Evolutionary conservation across 1,140 invertebrate species (phyloP).

Genomic region (Drosophila serrata): DNA sequence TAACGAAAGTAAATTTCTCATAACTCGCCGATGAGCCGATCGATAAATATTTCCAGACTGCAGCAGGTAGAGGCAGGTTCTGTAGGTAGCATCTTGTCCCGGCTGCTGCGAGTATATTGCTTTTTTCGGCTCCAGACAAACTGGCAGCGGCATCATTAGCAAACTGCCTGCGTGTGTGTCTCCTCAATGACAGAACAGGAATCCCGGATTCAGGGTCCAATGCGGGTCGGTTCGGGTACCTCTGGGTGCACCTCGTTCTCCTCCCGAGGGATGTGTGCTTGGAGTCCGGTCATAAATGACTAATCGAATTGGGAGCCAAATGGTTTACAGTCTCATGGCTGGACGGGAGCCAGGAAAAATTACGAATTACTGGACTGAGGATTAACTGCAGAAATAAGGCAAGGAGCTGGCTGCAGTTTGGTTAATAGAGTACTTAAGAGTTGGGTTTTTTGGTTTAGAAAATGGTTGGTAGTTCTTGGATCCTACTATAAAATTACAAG

Average conservation of each 20-base stretch:
- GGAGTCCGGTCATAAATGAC: conserved; percentile 52
- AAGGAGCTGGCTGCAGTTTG: background rate
- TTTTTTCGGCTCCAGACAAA: conserved; percentile 62
- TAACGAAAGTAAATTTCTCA: conserved; percentile 82
- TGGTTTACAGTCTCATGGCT: conserved; percentile 24
- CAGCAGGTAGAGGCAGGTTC: conserved; percentile 59
- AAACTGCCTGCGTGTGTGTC: conserved; percentile 50
- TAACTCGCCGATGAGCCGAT: conserved; percentile 67
- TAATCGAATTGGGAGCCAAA: conserved; percentile 69
- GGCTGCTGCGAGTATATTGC: conserved; percentile 36
- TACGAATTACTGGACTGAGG: conserved; percentile 1
- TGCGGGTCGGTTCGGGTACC: conserved; percentile 53
- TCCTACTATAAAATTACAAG: background rate
- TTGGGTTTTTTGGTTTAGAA: background rate
- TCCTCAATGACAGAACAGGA: conserved; percentile 59
- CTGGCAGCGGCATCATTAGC: conserved; percentile 80
- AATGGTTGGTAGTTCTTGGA: background rate
- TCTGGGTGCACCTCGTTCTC: conserved; percentile 9
- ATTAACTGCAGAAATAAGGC: background rate
- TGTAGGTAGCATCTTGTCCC: conserved; percentile 63
- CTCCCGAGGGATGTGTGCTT: conserved; percentile 3
- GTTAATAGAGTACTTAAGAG: too few relatives aligned
- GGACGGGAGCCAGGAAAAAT: conserved; percentile 9
- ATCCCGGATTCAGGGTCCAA: conserved; percentile 20
- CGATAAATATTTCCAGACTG: conserved; percentile 74